phyloP scores from a whole-genome alignment of 1,140 invertebrate genomes.

The Plodia interpunctella region DNA sequence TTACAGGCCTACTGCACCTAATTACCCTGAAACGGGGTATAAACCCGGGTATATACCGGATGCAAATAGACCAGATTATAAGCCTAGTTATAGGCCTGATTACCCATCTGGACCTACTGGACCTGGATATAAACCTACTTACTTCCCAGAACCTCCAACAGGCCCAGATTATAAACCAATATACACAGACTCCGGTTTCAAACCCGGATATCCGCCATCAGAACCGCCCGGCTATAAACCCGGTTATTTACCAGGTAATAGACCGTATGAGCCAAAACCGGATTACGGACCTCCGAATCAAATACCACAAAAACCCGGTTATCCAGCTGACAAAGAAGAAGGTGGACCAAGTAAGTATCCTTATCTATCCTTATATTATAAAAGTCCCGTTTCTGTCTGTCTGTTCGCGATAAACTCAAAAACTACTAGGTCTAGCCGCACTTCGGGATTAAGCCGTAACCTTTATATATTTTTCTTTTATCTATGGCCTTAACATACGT shows the following conservation, averaged over 20 bases:
- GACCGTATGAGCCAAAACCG: slow-evolving; percentile 16
- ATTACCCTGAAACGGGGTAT: slow-evolving; percentile 12
- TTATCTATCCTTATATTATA: too few species aligned
- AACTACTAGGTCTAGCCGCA: too few species aligned
- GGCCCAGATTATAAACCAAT: slow-evolving; percentile 27
- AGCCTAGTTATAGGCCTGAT: not conserved
- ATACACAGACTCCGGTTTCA: slow-evolving; percentile 20
- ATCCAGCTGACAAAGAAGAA: slow-evolving; percentile 29
- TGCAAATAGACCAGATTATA: not conserved
- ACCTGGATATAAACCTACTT: slow-evolving; percentile 21
- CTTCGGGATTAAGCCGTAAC: too few species aligned
- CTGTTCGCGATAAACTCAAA: too few species aligned
- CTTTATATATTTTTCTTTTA: too few species aligned
- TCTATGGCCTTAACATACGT: too few species aligned
- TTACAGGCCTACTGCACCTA: not conserved
- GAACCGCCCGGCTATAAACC: slow-evolving; percentile 21
- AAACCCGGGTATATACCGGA: slow-evolving; percentile 12
- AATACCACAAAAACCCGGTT: slow-evolving; percentile 28
- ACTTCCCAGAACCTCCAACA: slow-evolving; percentile 18
- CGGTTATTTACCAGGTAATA: slow-evolving; percentile 19
- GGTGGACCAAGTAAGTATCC: slow-evolving; percentile 43
- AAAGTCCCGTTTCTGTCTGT: too few species aligned
- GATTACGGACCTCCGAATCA: not conserved
- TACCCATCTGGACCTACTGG: slow-evolving; percentile 15
- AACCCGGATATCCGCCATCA: slow-evolving; percentile 20